Evolutionary conservation across 2,797 vertebrate genomes (phyloP), one percentile per base, ranked within the genome.

Genomic region (Podargus strigoides): DNA sequence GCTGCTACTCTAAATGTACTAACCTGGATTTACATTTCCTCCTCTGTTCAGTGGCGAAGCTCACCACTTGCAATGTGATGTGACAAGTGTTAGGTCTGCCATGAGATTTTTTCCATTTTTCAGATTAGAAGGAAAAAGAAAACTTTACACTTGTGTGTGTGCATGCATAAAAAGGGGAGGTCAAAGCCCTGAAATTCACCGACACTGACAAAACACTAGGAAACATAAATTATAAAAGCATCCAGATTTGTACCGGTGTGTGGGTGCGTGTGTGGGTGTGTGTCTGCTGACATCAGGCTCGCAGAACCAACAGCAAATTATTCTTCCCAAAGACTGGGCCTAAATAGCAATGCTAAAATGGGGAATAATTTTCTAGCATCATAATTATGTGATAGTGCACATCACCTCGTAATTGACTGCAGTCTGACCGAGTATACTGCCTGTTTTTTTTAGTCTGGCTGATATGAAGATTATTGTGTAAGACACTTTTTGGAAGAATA

Each of bases 281-380:
- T 53, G 62, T 52, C n/a, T 87, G 53, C 46, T 73, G 85, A 76
- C 53, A 83, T 26, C 19, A 69, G 42, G 44, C 46, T 91, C 21
- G 50, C 32, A 90, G 77, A 84, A 50, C 16, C 64, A 90, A 70
- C 49, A 60, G 30, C 37, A 20, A 85, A 85, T 32, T 46, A 16
- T 12, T 77, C 73, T 90, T 70, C 68, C 62, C 84, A 83, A 66
- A 3, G 32, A 92, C n/a, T 3, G 5, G 64, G 23, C 32, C 70
- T 80, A 78, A 86, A 86, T 20, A 70, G 22, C 53, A 85, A 73
- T 39, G 53, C 32, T 82, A 78, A 93, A 95, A 83, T 6, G 36
- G 32, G 47, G 28, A 84, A 27, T 79, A 67, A 87, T 60, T 78
- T 90, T 74, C 69, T 69, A 90, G 60, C 36, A 83, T 17, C 56